phyloP scores from a whole-genome alignment of 2,797 vertebrate species.

The Ctenopoma multispine region DNA sequence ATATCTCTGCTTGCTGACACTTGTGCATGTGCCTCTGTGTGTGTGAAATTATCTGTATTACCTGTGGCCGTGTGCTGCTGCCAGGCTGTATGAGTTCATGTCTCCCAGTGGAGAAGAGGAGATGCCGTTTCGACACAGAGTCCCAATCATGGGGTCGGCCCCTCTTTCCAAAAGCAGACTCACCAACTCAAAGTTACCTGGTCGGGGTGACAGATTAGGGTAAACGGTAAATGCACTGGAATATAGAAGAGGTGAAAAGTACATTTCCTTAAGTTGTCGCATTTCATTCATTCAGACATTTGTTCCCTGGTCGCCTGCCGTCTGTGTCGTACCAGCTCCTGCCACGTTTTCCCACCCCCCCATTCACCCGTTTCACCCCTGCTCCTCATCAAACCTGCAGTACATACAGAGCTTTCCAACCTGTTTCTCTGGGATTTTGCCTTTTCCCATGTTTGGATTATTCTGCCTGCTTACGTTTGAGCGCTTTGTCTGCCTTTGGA shows the following conservation, averaged over 20 bases:
- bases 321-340: too few relatives aligned
- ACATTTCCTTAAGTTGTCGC: not conserved
- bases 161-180: conserved; percentile 86
- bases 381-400: too few relatives aligned
- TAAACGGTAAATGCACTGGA: not conserved
- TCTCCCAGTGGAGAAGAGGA: conserved; percentile 84
- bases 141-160: conserved; percentile 87
- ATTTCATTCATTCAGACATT: too few relatives aligned
- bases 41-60: conserved; percentile 53
- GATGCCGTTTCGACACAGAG: conserved; percentile 86
- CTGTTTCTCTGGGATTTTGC: too few relatives aligned
- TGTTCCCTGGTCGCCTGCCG: too few relatives aligned
- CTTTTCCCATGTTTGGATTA: too few relatives aligned
- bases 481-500: too few relatives aligned
- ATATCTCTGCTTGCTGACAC: conserved; percentile 37
- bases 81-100: conserved; percentile 88
- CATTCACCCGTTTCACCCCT: too few relatives aligned
- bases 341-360: too few relatives aligned
- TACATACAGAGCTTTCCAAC: too few relatives aligned
- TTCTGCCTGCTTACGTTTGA: too few relatives aligned
- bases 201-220: not conserved
- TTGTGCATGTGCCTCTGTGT: conserved; percentile 14
- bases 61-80: conserved; percentile 88
- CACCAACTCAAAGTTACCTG: conserved; percentile 89
- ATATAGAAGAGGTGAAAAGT: too few relatives aligned